These are phyloP conservation scores for Australoheros facetus DNA, from an alignment of 2,797 vertebrate genomes.

Conservation along the genomic window DNA sequence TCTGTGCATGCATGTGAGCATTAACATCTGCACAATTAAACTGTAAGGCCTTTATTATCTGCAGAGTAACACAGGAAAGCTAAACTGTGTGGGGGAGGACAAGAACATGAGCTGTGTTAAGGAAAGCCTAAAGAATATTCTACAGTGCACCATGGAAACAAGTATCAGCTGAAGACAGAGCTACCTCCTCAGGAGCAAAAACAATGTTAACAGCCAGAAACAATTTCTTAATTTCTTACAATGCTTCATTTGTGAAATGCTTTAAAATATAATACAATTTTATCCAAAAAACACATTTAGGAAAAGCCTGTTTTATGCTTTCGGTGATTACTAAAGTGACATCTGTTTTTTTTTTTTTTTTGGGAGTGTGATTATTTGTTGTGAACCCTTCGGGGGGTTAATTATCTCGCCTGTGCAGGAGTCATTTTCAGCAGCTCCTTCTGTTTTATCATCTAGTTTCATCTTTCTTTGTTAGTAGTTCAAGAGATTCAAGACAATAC, in stretches of 20 bases:
- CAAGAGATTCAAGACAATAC: background rate
- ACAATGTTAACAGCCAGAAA: background rate
- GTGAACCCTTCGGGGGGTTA: background rate
- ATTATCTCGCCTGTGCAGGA: background rate
- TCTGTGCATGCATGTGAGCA: background rate
- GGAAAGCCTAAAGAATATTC: constrained; percentile 24
- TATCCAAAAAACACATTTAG: background rate
- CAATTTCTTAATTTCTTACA: background rate
- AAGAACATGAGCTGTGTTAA: constrained; percentile 28
- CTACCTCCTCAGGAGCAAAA: constrained; percentile 19
- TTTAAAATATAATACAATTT: background rate
- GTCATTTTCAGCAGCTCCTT: background rate
- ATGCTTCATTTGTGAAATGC: background rate
- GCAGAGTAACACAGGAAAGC: constrained; percentile 23
- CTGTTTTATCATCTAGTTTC: background rate
- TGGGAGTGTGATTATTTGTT: background rate
- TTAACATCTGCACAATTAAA: background rate
- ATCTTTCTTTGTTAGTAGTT: background rate
- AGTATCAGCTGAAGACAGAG: constrained; percentile 25
- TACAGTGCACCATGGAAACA: constrained; percentile 60
- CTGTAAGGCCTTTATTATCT: constrained; percentile 38
- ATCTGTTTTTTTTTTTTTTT: background rate
- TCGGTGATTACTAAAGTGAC: background rate
- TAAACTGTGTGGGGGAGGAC: constrained; percentile 53
- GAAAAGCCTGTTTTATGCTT: background rate